Percentiles rank a stretch among this genome's conserved stretches.
Conservation (phyloP, 2,797 vertebrate genomes). For the Brachymystax lenok region DNA sequence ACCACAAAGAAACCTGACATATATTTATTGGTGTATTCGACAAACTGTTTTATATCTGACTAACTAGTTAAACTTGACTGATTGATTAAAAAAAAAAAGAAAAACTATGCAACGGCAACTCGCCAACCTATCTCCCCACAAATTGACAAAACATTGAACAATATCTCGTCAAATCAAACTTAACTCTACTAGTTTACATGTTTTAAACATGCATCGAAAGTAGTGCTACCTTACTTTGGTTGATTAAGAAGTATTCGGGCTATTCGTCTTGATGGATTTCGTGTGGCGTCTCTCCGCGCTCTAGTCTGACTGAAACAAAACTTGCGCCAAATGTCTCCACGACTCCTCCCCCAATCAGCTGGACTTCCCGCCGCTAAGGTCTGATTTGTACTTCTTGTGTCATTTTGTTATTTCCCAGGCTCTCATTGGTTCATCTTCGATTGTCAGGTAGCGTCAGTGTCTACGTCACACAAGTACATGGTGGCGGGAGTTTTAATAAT, state of each 20-base stretch:
- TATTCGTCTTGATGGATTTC: neutral
- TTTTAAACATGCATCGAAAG: neutral
- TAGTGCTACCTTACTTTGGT: neutral
- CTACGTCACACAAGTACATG: rapidly evolving
- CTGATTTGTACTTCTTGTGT: slow-evolving; percentile 52
- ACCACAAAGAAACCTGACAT: neutral
- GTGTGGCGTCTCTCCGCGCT: neutral
- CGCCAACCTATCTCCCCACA: neutral
- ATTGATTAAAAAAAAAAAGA: neutral
- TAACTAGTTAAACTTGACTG: neutral
- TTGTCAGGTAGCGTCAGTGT: slow-evolving; percentile 26
- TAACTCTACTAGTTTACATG: neutral
- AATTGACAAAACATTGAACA: neutral
- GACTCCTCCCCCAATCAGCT: slow-evolving; percentile 34
- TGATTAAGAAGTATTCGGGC: neutral
- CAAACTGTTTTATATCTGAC: neutral
- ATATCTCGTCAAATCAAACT: neutral
- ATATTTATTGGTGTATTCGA: neutral
- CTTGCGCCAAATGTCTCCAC: slow-evolving; percentile 42
- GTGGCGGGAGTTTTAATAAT: slow-evolving; percentile 56
- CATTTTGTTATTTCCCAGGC: neutral
- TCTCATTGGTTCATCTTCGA: slow-evolving; percentile 43
- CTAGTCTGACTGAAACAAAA: neutral
- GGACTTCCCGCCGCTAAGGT: slow-evolving; percentile 27
- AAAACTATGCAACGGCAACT: neutral